Evolutionary conservation across 2,113 vertebrate species (phyloP), one percentile per base, ranked within the genome.

Genomic region (Zosterops hypoxanthus): DNA sequence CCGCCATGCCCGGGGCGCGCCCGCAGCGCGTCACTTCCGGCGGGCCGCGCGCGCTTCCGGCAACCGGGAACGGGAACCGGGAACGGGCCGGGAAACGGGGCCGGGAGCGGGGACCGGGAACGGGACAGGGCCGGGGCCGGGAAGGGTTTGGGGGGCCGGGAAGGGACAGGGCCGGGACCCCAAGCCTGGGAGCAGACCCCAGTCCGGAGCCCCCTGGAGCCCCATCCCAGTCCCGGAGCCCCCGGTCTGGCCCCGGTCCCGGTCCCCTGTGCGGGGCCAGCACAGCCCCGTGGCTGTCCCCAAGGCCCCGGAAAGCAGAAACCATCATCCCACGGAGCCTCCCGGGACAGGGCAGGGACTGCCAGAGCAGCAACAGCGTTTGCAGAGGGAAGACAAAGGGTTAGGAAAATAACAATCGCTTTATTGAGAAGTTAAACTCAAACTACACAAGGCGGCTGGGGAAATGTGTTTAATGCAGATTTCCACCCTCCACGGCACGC

Each of bases 1-100:
- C 36, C 36, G 36, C 36, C 36, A 36, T 36, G 36, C 36, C 36
- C 36, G 36, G 36, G 36, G 36, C 36, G 36, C 28, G 73, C 77
- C 69, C 44, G 65, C 11, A 15, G 70, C 34, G 17, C 91, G 92
- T 96, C 95, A 97, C 77, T 93, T 97, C 97, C 97, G 92, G 85
- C 93, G 81, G 24, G 79, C 78, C 29, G 42, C 33, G 42, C 34
- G 4, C 49, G 24, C 92, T 94, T 96, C 7, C 2, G 39, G 53
- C 7, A 25, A 5, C 23, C 20, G 10, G 31, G 29, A n/a, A 3
- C 8, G 31, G 76, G 20, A n/a, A n/a, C n/a, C n/a, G n/a, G n/a
- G n/a, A n/a, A n/a, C n/a, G n/a, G n/a, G 6, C 36, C 36, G 36
- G 36, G 36, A 36, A 36, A 15, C 8, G 6, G 39, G 34, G 57